Evolutionary conservation across 2,797 vertebrate species (phyloP).

Genomic region (Melanitta fusca): DNA sequence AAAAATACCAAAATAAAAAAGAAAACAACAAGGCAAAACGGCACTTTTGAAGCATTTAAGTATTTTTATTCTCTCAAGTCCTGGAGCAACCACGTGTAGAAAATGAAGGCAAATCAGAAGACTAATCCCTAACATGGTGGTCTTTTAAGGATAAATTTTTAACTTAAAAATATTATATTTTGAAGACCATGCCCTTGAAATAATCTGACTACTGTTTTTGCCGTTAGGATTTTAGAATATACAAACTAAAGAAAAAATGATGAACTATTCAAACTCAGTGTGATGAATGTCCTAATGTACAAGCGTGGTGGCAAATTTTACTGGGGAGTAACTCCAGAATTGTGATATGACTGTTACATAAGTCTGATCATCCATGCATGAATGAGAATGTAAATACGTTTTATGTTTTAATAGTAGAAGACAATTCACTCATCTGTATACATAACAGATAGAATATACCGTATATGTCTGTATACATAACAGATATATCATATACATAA

Average conservation of each 20-base stretch:
- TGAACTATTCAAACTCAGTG: accelerated
- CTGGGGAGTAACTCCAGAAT: background rate
- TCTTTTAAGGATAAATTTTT: background rate
- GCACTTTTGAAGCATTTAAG: background rate
- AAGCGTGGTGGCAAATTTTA: background rate
- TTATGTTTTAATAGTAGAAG: background rate
- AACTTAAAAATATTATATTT: background rate
- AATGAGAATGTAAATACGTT: background rate
- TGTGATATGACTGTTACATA: background rate
- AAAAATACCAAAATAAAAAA: background rate
- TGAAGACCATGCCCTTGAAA: background rate
- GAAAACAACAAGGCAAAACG: background rate
- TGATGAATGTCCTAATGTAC: background rate
- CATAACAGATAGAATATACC: background rate
- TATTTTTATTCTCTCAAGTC: background rate
- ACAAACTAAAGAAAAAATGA: background rate
- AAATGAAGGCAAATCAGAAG: background rate
- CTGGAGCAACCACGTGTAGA: background rate
- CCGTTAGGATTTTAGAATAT: background rate
- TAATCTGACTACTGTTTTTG: background rate
- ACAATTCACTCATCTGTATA: background rate
- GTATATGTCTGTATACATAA: background rate
- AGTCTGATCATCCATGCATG: background rate
- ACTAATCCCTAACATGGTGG: background rate
- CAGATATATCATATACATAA: background rate